Evolutionary conservation across 2,888 invertebrate genomes (phyloP), one percentile per base, ranked within the genome.

Genomic region (Eumacrocentrus americanus): DNA sequence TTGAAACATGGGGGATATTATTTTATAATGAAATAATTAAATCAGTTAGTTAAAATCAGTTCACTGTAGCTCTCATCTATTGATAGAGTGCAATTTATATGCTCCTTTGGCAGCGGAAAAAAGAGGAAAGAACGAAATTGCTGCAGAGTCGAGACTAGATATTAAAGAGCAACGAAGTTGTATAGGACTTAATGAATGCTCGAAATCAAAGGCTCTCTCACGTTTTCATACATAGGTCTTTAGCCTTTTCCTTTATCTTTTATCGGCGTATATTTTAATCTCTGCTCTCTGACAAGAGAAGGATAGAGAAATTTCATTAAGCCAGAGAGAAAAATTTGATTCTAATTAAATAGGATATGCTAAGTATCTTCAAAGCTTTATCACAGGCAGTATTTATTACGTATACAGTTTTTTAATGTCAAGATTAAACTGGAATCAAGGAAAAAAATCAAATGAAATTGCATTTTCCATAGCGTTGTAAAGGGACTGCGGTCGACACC

Each of bases 141-240:
- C 40, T 52, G 40, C 29, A 6, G 5, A 29, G 9, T 29, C 29
- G 29, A 29, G 5, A 29, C 29, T 29, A 29, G 4, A 4, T 29
- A 4, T 29, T 29, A 9, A 29, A 29, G 29, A 29, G 29, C 9
- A 29, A 9, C 29, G 9, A 29, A 29, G 29, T 6, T 29, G 9
- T 29, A 29, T 12, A 40, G n/a, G 40, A 44, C 11, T 44, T 44
- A 44, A 44, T 44, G 18, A 44, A 44, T 44, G 18, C 22, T n/a
- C 18, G 20, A 18, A 44, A 20, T 44, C 44, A 44, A 44, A 44
- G 44, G 22, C 20, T 44, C n/a, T 16, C 29, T 4, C 29, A 29
- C 4, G 4, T 29, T 29, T 20, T 6, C 11, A 44, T 16, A 44
- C 29, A 29, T 29, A 9, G 9, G 29, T 29, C 29, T 9, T 29